Conservation (phyloP, 2,113 vertebrate genomes). For the Clarias gariepinus region DNA sequence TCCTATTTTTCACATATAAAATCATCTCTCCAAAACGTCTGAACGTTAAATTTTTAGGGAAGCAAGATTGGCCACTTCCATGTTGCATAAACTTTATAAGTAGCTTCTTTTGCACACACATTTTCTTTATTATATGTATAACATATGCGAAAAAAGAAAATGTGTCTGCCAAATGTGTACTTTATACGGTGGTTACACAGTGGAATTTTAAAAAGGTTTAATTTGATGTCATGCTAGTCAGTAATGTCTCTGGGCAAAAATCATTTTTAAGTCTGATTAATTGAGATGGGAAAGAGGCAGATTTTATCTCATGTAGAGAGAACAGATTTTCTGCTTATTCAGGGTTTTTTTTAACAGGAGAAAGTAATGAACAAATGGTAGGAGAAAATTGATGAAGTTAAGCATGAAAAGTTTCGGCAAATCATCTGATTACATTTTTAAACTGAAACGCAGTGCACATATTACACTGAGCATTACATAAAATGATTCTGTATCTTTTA, state of each 20-base stretch:
- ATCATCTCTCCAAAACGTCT: no score
- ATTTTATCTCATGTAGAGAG: not conserved
- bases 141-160: not conserved
- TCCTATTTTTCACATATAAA: no score
- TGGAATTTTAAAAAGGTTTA: not conserved
- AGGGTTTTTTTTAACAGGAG: not conserved
- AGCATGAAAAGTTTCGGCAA: not conserved
- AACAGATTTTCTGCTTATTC: not conserved
- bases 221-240: not conserved
- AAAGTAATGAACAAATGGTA: not conserved
- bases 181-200: not conserved
- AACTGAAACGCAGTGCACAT: not conserved
- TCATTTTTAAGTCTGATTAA: not conserved
- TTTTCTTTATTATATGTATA: no score
- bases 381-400: not conserved
- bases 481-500: not conserved
- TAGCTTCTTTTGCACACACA: no score
- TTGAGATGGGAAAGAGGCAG: not conserved
- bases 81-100: no score
- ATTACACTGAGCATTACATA: not conserved
- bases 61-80: no score
- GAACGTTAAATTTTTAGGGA: no score
- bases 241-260: not conserved
- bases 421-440: not conserved
- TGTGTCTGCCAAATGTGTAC: not conserved